A percentile compares a stretch with the other conserved stretches of the same genome.
Evolutionary conservation across 2,888 invertebrate genomes (phyloP).

Genomic region (Rhabditophanes sp.): DNA sequence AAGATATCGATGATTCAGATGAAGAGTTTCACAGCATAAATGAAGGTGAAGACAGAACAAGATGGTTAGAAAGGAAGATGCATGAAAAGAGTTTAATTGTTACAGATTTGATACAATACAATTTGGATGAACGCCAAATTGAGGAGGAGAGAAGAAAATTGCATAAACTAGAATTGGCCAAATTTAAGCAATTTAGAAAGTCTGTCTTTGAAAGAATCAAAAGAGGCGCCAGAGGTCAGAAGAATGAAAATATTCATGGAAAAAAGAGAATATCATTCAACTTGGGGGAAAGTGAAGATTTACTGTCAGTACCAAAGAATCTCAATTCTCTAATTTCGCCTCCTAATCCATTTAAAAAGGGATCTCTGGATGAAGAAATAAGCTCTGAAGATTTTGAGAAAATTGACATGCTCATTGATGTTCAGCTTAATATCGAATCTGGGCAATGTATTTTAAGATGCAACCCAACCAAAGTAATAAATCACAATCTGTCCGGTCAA

Average conservation of each 20-base stretch:
- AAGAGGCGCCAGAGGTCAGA: too few species aligned
- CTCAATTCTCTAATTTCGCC: too few species aligned
- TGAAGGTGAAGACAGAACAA: slow-evolving; percentile 19
- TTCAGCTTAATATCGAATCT: slow-evolving; percentile 32
- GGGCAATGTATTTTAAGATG: slow-evolving; percentile 33
- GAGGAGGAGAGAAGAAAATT: slow-evolving; percentile 77
- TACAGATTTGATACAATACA: slow-evolving; percentile 65
- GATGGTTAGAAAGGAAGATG: slow-evolving; percentile 53
- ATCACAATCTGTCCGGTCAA: slow-evolving; percentile 9
- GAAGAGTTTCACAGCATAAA: slow-evolving; percentile 9
- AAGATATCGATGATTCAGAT: slow-evolving; percentile 7
- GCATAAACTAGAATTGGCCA: slow-evolving; percentile 77
- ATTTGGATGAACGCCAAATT: slow-evolving; percentile 73
- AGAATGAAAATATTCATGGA: too few species aligned
- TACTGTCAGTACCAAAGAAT: too few species aligned
- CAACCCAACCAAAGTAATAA: slow-evolving; percentile 10
- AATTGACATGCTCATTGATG: slow-evolving; percentile 37
- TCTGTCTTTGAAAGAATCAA: slow-evolving; percentile 80
- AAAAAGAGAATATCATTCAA: too few species aligned
- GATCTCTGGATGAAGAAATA: slow-evolving; percentile 10
- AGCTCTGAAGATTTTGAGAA: slow-evolving; percentile 17
- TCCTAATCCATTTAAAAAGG: too few species aligned
- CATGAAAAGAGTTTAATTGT: slow-evolving; percentile 88
- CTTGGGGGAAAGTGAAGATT: too few species aligned
- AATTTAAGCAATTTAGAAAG: slow-evolving; percentile 52